Percentiles rank a stretch among this genome's conserved stretches.
These are phyloP conservation scores for Engraulis encrasicolus DNA, from an alignment of 2,113 vertebrate species.

Conservation along the genomic window DNA sequence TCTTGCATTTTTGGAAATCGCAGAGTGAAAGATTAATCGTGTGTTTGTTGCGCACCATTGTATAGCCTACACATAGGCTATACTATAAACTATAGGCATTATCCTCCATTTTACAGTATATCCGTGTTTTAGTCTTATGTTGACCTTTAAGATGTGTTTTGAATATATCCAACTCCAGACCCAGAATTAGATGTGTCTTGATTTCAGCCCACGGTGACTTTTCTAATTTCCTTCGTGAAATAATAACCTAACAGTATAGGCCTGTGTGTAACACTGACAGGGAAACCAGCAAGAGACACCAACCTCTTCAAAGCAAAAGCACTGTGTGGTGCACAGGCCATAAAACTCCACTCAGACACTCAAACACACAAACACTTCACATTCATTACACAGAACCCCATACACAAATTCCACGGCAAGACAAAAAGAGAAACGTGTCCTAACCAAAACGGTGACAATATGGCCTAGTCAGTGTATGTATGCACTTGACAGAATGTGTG, in stretches of 20 bases:
- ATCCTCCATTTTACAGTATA: too few relatives aligned
- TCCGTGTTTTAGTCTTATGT: too few relatives aligned
- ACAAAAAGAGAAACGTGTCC: neutral
- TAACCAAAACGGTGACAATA: neutral
- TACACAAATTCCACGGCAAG: neutral
- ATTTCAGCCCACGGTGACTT: neutral
- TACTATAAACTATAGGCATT: too few relatives aligned
- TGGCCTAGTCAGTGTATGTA: constrained; percentile 8
- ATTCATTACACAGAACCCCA: neutral
- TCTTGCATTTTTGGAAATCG: too few relatives aligned
- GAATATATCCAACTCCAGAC: too few relatives aligned
- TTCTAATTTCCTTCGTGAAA: too few relatives aligned
- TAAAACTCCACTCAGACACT: neutral
- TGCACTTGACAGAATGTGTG: constrained; percentile 5
- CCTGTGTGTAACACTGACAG: neutral
- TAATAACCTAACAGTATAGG: too few relatives aligned
- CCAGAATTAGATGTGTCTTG: neutral
- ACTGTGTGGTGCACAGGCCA: neutral
- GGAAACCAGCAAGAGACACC: neutral
- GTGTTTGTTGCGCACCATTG: too few relatives aligned
- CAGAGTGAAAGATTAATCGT: too few relatives aligned
- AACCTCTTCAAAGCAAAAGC: neutral
- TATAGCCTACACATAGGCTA: too few relatives aligned
- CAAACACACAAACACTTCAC: neutral
- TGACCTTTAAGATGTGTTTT: too few relatives aligned